A percentile compares a stretch with the other conserved stretches of the same genome.
Evolutionary conservation across 2,113 vertebrate species (phyloP).

Genomic region (Notiomystis cincta): DNA sequence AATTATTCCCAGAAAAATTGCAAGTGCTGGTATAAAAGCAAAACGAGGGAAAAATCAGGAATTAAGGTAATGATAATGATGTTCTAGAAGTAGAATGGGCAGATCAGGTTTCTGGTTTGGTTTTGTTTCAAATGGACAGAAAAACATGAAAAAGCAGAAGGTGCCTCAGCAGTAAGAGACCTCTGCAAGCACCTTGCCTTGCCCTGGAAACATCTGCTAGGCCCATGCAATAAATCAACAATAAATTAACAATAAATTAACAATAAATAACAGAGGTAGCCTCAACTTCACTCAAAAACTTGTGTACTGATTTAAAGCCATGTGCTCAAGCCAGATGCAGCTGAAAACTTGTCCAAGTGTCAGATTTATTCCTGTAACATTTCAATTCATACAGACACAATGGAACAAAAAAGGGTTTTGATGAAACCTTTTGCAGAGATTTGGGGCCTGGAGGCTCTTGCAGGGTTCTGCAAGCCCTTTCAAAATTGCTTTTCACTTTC

Average conservation of each 20-base stretch:
- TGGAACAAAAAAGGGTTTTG: not conserved
- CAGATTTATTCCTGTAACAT: not conserved
- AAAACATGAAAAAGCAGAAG: not conserved
- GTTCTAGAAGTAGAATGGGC: not conserved
- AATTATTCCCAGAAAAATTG: not conserved
- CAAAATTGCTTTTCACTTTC: not conserved
- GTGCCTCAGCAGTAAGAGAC: not conserved
- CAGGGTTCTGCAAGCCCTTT: not conserved
- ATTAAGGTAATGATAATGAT: not conserved
- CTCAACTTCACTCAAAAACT: not conserved
- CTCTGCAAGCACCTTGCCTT: not conserved
- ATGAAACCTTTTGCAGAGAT: not conserved
- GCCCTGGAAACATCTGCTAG: not conserved
- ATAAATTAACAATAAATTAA: not conserved
- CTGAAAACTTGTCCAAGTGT: not conserved
- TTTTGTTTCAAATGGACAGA: not conserved
- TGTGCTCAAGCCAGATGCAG: not conserved
- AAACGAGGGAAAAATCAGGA: not conserved
- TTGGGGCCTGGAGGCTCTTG: not conserved
- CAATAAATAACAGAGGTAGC: not conserved
- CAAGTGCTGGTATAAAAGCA: not conserved
- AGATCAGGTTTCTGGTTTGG: not conserved
- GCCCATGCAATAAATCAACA: not conserved
- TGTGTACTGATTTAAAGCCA: not conserved
- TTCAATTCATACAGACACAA: not conserved